phyloP scores from a whole-genome alignment of 1,140 invertebrate species.

The Pseudomyrmex gracilis region DNA sequence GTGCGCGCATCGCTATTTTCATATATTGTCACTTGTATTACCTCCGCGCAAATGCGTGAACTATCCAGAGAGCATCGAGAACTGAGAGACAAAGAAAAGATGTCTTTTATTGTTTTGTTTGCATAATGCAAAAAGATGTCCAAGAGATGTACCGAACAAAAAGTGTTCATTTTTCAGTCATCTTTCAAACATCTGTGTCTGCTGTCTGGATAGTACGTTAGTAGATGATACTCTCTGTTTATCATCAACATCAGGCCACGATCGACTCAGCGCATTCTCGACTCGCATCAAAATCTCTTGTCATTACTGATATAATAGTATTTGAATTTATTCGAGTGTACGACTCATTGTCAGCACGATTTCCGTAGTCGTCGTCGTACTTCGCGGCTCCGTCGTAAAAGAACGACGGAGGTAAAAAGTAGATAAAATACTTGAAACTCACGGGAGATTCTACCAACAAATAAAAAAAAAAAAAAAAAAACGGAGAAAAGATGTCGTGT shows the following conservation, averaged over 20 bases:
- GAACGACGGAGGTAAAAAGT: slow-evolving; percentile 45
- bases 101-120: too few species aligned
- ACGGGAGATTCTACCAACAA: slow-evolving; percentile 16
- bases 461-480: slow-evolving; percentile 30
- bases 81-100: too few species aligned
- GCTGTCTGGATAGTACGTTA: not conserved
- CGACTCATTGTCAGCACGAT: not conserved
- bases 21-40: slow-evolving; percentile 40
- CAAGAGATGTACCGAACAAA: too few species aligned
- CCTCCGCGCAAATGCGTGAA: not conserved
- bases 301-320: slow-evolving; percentile 35
- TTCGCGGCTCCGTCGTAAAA: slow-evolving; percentile 22
- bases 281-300: slow-evolving; percentile 17
- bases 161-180: too few species aligned
- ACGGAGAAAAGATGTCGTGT: slow-evolving; percentile 18
- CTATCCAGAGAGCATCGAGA: too few species aligned
- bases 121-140: too few species aligned
- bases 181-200: too few species aligned
- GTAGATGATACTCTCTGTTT: slow-evolving; percentile 19
- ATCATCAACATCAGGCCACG: slow-evolving; percentile 21
- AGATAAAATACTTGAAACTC: slow-evolving; percentile 29
- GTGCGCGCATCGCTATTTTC: not conserved
- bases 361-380: not conserved
- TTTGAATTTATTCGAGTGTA: slow-evolving; percentile 10
- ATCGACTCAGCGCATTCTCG: slow-evolving; percentile 31